These are phyloP conservation scores for Serilophus lunatus DNA, from an alignment of 2,113 vertebrate species.

Conservation along the genomic window DNA sequence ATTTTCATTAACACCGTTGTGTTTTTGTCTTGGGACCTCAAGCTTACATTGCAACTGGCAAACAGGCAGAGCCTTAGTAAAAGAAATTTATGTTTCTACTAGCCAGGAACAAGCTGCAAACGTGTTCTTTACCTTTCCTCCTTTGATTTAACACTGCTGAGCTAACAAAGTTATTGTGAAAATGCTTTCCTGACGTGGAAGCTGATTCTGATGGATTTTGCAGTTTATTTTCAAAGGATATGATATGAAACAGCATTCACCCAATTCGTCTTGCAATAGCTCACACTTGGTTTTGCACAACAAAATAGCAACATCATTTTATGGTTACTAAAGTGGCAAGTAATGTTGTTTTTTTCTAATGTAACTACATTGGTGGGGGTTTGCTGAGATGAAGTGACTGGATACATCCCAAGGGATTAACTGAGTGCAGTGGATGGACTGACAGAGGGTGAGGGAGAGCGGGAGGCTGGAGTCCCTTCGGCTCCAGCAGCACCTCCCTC, in stretches of 20 bases:
- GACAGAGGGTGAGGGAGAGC: background rate
- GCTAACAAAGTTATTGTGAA: background rate
- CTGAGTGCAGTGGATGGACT: fast-evolving
- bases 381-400: background rate
- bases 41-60: background rate
- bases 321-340: background rate
- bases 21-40: background rate
- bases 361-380: background rate
- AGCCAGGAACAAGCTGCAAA: background rate
- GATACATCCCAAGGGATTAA: background rate
- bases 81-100: background rate
- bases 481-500: no score
- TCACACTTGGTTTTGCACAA: background rate
- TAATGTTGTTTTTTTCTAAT: background rate
- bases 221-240: background rate
- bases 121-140: background rate
- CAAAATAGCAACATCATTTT: background rate
- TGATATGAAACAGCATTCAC: background rate
- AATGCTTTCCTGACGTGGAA: background rate
- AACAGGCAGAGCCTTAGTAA: background rate
- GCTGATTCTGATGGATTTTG: background rate
- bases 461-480: no score
- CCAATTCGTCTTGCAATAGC: background rate
- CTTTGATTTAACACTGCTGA: background rate
- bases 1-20: background rate